phyloP scores from a whole-genome alignment of 1,140 invertebrate genomes.

The Cherax destructor region DNA sequence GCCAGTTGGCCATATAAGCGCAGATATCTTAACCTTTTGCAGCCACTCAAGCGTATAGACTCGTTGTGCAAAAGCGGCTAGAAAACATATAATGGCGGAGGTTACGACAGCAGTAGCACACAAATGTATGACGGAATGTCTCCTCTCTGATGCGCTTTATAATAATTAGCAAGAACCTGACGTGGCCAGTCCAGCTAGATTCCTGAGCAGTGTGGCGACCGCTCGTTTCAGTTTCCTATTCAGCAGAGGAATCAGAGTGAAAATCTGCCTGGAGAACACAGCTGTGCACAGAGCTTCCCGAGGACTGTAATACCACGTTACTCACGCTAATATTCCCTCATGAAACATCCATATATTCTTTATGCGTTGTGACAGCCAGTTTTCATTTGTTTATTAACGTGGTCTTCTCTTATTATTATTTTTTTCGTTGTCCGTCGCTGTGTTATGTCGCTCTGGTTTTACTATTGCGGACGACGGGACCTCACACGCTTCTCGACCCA shows the following conservation, averaged over 20 bases:
- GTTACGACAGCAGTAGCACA: constrained; percentile 11
- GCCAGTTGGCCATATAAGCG: constrained; percentile 7
- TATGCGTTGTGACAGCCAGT: background rate
- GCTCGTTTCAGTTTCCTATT: background rate
- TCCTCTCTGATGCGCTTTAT: background rate
- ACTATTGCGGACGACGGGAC: background rate
- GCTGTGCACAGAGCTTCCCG: background rate
- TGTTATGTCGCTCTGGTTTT: background rate
- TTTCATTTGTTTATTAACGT: background rate
- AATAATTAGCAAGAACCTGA: constrained; percentile 41
- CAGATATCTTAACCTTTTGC: background rate
- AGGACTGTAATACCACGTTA: background rate
- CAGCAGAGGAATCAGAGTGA: background rate
- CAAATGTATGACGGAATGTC: constrained; percentile 48
- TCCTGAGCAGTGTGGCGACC: constrained; percentile 1
- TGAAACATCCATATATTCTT: background rate
- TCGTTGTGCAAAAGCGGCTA: constrained; percentile 1
- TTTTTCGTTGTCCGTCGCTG: too few species aligned
- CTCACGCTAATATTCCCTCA: background rate
- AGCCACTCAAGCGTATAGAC: constrained; percentile 5
- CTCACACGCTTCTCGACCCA: background rate
- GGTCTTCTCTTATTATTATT: too few species aligned
- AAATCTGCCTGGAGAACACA: background rate
- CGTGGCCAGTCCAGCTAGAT: constrained; percentile 15
- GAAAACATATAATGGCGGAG: constrained; percentile 31